Evolutionary conservation across 2,113 vertebrate genomes (phyloP), one percentile per base, ranked within the genome.

Genomic region (Campylomormyrus numenius): DNA sequence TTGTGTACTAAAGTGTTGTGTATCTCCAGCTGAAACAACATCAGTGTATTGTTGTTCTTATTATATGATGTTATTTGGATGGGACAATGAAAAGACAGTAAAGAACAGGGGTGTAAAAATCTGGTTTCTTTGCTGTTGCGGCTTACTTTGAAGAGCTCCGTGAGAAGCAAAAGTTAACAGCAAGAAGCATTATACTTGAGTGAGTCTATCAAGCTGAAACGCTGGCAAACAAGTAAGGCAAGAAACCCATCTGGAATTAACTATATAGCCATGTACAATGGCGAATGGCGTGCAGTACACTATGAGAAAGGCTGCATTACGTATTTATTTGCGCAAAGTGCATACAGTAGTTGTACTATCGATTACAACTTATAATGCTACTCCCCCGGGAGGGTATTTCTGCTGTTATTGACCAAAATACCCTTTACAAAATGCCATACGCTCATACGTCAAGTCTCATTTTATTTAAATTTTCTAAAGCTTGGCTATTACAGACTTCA

Each of bases 401-500:
- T 24, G 45, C 83, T 24, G 9, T n/a, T 85, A 46, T 42, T 35
- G 31, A 39, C 62, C 39, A 48, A 85, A 46, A 85, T 46, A 45
- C 45, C 83, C 39, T n/a, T 85, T 27, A 17, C 31, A 42, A 42
- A 80, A 80, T 27, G 48, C n/a, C 24, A 15, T 49, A 27, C n/a
- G 48, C 10, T 87, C 50, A 45, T 50, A 46, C 27, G n/a, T 10
- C n/a, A 17, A 87, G 52, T 62, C 5, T 3, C 5, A 5, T 89
- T 62, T 62, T 45, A 56, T 83, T 89, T 35, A 3, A 46, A 31
- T 3, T 31, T 24, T 42, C 9, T 49, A 39, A 89, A 74, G 87
- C n/a, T 6, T 58, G 50, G 62, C 62, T 24, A 80, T 13, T 53
- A 21, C 42, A 88, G 85, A 90, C 85, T 87, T 88, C 85, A 80